These are phyloP conservation scores for Aphyosemion australe DNA, from an alignment of 2,113 vertebrate genomes.

Conservation along the genomic window DNA sequence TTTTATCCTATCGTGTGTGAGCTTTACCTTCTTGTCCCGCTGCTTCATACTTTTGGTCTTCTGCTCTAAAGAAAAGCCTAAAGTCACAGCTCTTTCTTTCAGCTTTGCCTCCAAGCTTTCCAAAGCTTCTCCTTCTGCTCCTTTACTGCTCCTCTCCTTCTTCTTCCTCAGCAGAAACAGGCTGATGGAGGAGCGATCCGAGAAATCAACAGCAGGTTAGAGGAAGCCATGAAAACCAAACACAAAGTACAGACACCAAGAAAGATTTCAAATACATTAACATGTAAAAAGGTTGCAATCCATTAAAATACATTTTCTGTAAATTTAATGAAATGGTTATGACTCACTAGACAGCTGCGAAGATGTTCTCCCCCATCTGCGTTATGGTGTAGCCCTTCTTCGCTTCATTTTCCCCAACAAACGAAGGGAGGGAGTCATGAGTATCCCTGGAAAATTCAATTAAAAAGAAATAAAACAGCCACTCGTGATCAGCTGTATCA, in stretches of 20 bases:
- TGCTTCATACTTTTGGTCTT: conserved; percentile 90
- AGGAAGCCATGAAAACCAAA: no score
- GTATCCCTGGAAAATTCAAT: conserved; percentile 80
- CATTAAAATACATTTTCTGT: no score
- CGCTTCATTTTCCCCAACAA: conserved; percentile 90
- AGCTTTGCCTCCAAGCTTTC: conserved; percentile 85
- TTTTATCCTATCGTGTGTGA: not conserved
- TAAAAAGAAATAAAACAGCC: not conserved
- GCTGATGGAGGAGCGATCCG: conserved; percentile 62
- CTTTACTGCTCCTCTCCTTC: conserved; percentile 82
- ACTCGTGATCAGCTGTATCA: not conserved
- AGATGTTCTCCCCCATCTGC: conserved; percentile 92
- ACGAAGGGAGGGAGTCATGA: conserved; percentile 89
- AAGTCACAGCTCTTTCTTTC: conserved; percentile 79
- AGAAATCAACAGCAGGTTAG: no score
- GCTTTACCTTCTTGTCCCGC: conserved; percentile 90
- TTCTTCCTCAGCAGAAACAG: conserved; percentile 85
- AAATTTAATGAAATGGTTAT: not conserved
- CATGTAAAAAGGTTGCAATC: no score
- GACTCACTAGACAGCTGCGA: conserved; percentile 93
- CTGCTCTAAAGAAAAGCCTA: conserved; percentile 88
- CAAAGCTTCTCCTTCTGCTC: conserved; percentile 69
- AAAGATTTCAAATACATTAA: no score
- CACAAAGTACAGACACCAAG: no score
- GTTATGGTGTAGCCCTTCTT: conserved; percentile 87